A percentile compares a stretch with the other conserved stretches of the same genome.
These are phyloP conservation scores for Lagorchestes hirsutus DNA, from an alignment of 2,797 vertebrate species.

Conservation along the genomic window DNA sequence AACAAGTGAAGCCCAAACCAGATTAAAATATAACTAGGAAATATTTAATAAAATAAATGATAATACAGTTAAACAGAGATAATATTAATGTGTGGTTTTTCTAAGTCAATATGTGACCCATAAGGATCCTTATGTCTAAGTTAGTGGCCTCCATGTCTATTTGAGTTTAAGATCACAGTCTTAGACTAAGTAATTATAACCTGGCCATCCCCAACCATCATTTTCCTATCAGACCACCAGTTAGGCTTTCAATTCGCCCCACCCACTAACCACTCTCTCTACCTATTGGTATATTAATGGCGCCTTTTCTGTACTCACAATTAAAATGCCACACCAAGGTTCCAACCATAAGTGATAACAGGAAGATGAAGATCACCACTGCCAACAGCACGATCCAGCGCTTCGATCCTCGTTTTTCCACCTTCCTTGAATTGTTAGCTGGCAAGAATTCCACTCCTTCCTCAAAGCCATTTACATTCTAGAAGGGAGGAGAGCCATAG, in stretches of 20 bases:
- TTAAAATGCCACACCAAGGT: slow-evolving; percentile 96
- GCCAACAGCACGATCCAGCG: slow-evolving; percentile 83
- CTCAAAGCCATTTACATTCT: slow-evolving; percentile 85
- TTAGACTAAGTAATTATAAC: not conserved
- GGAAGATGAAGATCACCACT: slow-evolving; percentile 79
- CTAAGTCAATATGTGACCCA: not conserved
- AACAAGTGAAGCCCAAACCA: not conserved
- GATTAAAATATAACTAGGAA: not conserved
- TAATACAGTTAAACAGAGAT: not conserved
- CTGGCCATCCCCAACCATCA: not conserved
- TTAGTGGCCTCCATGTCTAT: not conserved
- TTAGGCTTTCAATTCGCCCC: not conserved
- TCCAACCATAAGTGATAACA: slow-evolving; percentile 88
- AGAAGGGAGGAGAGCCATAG: not conserved
- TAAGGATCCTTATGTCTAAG: not conserved
- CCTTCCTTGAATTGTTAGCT: slow-evolving; percentile 89
- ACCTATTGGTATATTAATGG: not conserved
- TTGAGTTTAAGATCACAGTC: not conserved
- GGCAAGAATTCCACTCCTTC: slow-evolving; percentile 93
- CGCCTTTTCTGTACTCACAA: slow-evolving; percentile 88
- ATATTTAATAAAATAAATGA: not conserved
- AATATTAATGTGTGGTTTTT: not conserved
- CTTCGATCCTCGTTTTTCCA: slow-evolving; percentile 91
- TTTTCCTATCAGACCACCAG: not conserved
- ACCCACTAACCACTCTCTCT: not conserved